Evolutionary conservation across 2,888 invertebrate species (phyloP).

Genomic region (Yponomeuta evonymella): DNA sequence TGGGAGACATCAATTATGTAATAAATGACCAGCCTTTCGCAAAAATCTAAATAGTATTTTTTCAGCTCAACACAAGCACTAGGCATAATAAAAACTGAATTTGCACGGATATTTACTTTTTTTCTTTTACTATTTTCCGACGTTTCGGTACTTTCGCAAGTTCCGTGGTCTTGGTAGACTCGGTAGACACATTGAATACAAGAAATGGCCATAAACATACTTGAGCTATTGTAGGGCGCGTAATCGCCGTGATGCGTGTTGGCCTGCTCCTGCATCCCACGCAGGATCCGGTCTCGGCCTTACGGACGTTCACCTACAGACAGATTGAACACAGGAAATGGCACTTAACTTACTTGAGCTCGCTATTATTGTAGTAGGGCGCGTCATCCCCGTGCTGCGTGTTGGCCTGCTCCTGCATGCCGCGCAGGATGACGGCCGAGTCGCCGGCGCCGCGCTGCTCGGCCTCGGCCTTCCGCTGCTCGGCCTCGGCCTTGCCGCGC

Average conservation of each 20-base stretch:
- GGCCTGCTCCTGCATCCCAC: slow-evolving; percentile 81
- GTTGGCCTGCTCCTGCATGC: slow-evolving; percentile 80
- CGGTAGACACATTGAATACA: neutral
- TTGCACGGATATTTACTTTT: too few species aligned
- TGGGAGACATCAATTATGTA: neutral
- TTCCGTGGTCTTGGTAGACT: too few species aligned
- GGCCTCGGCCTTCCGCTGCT: slow-evolving; percentile 80
- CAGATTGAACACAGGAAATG: neutral
- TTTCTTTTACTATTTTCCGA: too few species aligned
- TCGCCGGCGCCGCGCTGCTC: slow-evolving; percentile 78
- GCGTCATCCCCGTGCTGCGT: slow-evolving; percentile 81
- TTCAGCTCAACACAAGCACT: too few species aligned
- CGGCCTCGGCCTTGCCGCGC: slow-evolving; percentile 82
- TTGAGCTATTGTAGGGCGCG: slow-evolving; percentile 80
- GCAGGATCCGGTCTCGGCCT: slow-evolving; percentile 85
- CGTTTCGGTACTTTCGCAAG: too few species aligned
- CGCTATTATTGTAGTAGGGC: slow-evolving; percentile 69
- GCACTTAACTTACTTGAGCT: slow-evolving; percentile 81
- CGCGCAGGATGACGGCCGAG: slow-evolving; percentile 92
- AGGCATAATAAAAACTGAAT: too few species aligned
- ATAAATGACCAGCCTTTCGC: neutral
- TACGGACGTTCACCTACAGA: slow-evolving; percentile 44
- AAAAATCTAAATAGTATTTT: too few species aligned
- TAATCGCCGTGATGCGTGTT: slow-evolving; percentile 81
- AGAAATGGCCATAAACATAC: slow-evolving; percentile 56